Evolutionary conservation across 2,888 invertebrate species (phyloP), one percentile per base, ranked within the genome.

Genomic region (Philaethria dido): DNA sequence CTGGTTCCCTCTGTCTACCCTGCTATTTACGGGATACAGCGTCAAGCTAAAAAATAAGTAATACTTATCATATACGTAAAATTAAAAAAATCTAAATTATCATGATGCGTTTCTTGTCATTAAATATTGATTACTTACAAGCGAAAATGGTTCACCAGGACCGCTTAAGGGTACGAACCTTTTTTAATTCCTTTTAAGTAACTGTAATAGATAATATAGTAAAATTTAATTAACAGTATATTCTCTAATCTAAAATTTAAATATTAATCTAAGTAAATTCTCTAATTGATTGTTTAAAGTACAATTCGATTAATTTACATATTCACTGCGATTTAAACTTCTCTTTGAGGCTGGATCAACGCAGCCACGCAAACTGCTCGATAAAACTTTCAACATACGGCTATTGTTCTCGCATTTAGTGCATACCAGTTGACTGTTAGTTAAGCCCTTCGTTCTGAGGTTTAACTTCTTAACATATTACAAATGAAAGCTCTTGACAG

Each of bases 341-440:
- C 57, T 29, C 48, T 59, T 50, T 50, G 57, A 59, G 29, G 45
- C 39, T 42, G 48, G 57, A 64, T 64, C 42, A 59, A 33, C 29
- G 39, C 39, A 48, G 57, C 64, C 18, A 45, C 57, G 57, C 29
- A 59, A 48, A 42, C 16, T 48, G 25, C 57, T 47, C n/a, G 14
- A 39, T 59, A 57, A 48, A 64, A 64, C 48, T 64, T 64, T 48
- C 25, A 48, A 16, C 48, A 48, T 39, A 57, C 47, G 57, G 48
- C 55, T 42, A 64, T 64, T 64, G 64, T 64, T 59, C 59, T n/a
- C 3, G 25, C 48, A 57, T 59, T 57, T 48, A 48, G 59, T 25
- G 29, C 29, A 20, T 57, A 50, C 42, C 18, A 44, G 57, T 33
- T 60, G 33, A 47, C 45, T 33, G 18, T 16, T 33, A 47, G 45